Conservation (phyloP, 1,140 invertebrate genomes). For the Drosophila littoralis region DNA sequence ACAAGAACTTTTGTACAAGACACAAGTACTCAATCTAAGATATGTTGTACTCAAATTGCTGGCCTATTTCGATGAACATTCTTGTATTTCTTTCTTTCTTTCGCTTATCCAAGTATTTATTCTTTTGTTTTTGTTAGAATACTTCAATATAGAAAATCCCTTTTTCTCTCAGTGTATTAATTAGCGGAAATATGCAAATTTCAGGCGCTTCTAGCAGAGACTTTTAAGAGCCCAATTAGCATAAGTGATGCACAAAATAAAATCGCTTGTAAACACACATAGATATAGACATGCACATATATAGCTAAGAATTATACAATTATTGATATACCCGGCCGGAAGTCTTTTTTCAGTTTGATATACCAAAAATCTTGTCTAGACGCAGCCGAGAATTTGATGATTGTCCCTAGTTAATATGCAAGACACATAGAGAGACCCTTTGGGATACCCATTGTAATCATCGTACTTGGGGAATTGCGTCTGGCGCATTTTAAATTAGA, state of each 20-base stretch:
- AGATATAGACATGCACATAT: neutral
- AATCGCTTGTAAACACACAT: slow-evolving; percentile 41
- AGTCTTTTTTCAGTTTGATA: neutral
- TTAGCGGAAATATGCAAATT: slow-evolving; percentile 56
- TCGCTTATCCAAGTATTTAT: too few species aligned
- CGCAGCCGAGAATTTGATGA: neutral
- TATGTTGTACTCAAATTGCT: too few species aligned
- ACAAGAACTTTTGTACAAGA: too few species aligned
- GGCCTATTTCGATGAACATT: too few species aligned
- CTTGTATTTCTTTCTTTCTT: too few species aligned
- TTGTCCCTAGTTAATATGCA: slow-evolving; percentile 40
- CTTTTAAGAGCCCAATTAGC: slow-evolving; percentile 57
- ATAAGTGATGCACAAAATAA: slow-evolving; percentile 50
- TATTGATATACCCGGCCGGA: slow-evolving; percentile 11
- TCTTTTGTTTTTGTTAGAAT: too few species aligned
- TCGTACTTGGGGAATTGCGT: slow-evolving; percentile 22
- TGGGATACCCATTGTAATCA: slow-evolving; percentile 13
- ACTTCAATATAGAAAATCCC: too few species aligned
- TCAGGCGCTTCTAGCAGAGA: neutral
- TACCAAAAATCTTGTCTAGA: neutral
- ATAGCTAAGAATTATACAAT: slow-evolving; percentile 39
- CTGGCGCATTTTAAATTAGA: slow-evolving; percentile 70
- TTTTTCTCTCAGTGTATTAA: slow-evolving; percentile 56
- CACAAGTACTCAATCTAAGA: too few species aligned
- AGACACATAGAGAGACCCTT: slow-evolving; percentile 25